Evolutionary conservation across 2,113 vertebrate genomes (phyloP).

Genomic region (Corynorhinus townsendii): DNA sequence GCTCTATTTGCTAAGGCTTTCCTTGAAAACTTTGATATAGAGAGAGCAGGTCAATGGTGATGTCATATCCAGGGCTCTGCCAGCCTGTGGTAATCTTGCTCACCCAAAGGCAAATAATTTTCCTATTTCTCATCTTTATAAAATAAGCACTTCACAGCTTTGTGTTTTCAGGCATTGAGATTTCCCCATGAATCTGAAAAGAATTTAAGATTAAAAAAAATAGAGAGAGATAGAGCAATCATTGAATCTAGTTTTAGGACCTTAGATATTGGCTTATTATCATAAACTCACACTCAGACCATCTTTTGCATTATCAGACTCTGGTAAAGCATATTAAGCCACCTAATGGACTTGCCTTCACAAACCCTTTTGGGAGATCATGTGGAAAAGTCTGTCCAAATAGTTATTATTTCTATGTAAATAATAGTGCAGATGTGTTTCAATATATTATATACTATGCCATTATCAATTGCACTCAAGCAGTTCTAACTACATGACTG

Average conservation of each 20-base stretch:
- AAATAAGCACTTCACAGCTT: neutral
- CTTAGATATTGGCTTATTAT: neutral
- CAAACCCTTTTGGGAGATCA: neutral
- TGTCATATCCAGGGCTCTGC: neutral
- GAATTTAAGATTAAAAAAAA: neutral
- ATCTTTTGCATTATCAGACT: neutral
- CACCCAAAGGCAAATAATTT: neutral
- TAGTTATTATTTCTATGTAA: neutral
- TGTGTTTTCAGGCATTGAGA: neutral
- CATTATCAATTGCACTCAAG: neutral
- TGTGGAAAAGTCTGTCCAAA: neutral
- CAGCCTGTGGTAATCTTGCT: neutral
- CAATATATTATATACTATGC: neutral
- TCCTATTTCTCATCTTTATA: neutral
- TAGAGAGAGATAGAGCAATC: neutral
- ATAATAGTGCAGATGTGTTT: neutral
- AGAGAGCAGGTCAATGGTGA: neutral
- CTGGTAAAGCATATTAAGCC: neutral
- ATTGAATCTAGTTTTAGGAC: neutral
- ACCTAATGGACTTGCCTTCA: neutral
- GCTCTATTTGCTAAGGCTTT: neutral
- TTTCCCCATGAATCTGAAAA: neutral
- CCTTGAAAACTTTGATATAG: conserved; percentile 6
- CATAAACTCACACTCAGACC: neutral
- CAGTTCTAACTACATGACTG: neutral